Evolutionary conservation across 2,113 vertebrate genomes (phyloP), one percentile per base, ranked within the genome.

Genomic region (Carassius gibelio): DNA sequence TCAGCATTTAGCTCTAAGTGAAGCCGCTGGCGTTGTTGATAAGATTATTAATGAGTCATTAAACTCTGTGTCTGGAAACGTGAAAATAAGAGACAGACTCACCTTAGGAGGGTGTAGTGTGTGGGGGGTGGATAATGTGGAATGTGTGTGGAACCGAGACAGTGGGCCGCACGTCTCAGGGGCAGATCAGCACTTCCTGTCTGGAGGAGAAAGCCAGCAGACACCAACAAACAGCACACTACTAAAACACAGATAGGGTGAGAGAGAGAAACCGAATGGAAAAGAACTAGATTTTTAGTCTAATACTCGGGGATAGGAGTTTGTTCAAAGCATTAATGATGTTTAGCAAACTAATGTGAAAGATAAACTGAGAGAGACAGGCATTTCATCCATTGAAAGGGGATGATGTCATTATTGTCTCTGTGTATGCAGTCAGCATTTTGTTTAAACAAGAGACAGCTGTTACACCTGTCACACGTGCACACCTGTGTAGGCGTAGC

Each of bases 171-270:
- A 9, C 14, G 62, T 64, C 55, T 84, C 82, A 50, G 36, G 74
- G 71, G 82, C 26, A 19, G 75, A 68, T 66, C 75, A 34, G 57
- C 48, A 68, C 61, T 77, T 84, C 83, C 83, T 84, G 83, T 78
- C 59, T 84, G 83, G 42, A 77, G 30, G 59, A 76, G 72, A 61
- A 21, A 76, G 61, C n/a, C 69, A 84, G 48, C 59, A 84, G 62
- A 81, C 62, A 81, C 11, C 77, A 80, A 80, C 77, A 80, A 80
- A 81, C 79, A 81, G 45, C 45, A 30, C 30, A 30, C 64, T 36
- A 55, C 62, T 69, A 50, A 48, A 5, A 66, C 59, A 81, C 8
- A 66, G 59, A 81, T 23, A 81, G 30, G 6, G 9, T 14, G 62
- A 81, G 45, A 48, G 61, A 45, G 61, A 68, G 79, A 48, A 55